Evolutionary conservation across 2,888 invertebrate genomes (phyloP), one percentile per base, ranked within the genome.

Genomic region (Mylabris sibirica): DNA sequence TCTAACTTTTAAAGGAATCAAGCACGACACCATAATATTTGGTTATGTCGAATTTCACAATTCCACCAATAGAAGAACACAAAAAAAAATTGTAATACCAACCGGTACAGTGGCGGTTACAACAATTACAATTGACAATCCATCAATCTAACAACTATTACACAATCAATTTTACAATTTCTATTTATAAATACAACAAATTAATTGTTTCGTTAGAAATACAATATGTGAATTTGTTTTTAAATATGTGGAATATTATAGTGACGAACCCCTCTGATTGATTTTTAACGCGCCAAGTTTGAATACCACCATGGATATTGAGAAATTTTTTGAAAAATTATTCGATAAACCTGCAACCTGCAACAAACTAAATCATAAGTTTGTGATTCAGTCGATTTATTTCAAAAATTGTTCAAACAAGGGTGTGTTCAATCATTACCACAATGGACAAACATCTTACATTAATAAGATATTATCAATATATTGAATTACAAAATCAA

Each of bases 41-140:
- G 78, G 78, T 79, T 79, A 79, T 75, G 76, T 76, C 70, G 60
- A 71, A 72, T 70, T 60, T 24, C 14, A 38, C 75, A 77, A 24
- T 65, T 24, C 41, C 38, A 66, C 74, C 77, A 76, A 76, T 70
- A 53, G 30, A 72, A 20, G 2, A 49, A 38, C 14, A 44, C 11
- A 1, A n/a, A 41, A 20, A 41, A 22, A 49, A 49, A 49, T 0
- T 12, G 11, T 22, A 12, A 22, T 53, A 53, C 49, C 20, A 49
- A 49, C 20, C 9, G 20, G 3, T 9, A 20, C 49, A 49, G 17
- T 20, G 49, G 49, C 20, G 49, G 20, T 8, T n/a, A 9, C 9
- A 49, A 9, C 9, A 49, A 49, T 20, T 49, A 8, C 1, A 49
- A 49, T 11, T 9, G 11, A 20, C 12, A 49, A 11, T 22, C 20